These are phyloP conservation scores for Tricholauxania praeusta DNA, from an alignment of 2,888 invertebrate genomes.

Conservation along the genomic window DNA sequence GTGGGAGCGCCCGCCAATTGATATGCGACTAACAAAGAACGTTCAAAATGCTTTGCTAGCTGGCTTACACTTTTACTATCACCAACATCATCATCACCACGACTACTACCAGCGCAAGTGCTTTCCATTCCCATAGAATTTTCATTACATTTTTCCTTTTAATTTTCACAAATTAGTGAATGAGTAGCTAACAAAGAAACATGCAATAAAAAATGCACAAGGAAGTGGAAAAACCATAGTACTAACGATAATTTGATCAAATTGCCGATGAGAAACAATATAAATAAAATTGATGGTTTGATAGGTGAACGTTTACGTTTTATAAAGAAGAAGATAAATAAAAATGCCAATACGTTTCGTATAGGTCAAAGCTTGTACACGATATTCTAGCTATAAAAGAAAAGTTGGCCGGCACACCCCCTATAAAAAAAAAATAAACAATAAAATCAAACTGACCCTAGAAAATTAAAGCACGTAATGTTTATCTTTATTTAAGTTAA, in stretches of 20 bases:
- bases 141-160: background rate
- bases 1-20: too few species aligned
- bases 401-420: background rate
- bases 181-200: background rate
- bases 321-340: too few species aligned
- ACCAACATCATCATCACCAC: too few species aligned
- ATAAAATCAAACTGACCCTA: background rate
- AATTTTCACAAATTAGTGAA: constrained; percentile 22
- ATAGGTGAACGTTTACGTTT: too few species aligned
- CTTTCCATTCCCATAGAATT: constrained; percentile 4
- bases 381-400: background rate
- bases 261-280: too few species aligned
- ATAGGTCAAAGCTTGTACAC: constrained; percentile 17
- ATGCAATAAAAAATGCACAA: too few species aligned
- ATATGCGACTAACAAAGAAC: too few species aligned
- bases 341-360: too few species aligned
- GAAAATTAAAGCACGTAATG: constrained; percentile 8
- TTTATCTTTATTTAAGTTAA: constrained; percentile 16
- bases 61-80: too few species aligned
- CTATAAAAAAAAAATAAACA: background rate
- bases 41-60: too few species aligned
- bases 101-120: background rate
- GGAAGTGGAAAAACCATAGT: background rate
- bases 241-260: too few species aligned
- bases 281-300: background rate